phyloP scores from a whole-genome alignment of 2,797 vertebrate species.

The Chaetophractus vellerosus region DNA sequence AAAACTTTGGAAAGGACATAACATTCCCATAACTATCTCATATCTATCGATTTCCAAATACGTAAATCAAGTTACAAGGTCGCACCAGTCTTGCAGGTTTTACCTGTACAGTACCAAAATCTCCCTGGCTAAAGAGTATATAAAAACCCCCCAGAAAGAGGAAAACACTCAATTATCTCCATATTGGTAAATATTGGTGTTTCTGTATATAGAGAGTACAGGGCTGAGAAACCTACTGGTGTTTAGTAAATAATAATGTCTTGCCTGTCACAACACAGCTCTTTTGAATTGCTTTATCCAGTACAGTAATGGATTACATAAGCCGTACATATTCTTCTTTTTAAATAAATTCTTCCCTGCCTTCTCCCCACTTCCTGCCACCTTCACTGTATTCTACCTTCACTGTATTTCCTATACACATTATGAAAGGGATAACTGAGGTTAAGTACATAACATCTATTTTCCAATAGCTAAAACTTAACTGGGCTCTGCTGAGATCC shows the following conservation, averaged over 20 bases:
- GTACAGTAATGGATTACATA: not conserved
- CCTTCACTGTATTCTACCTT: not conserved
- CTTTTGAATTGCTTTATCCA: conserved; percentile 38
- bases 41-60: conserved; percentile 1
- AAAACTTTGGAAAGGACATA: conserved; percentile 2
- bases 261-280: not conserved
- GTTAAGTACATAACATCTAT: not conserved
- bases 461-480: not conserved
- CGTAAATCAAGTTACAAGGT: not conserved
- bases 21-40: not conserved
- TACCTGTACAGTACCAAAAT: not conserved
- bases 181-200: not conserved
- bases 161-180: not conserved
- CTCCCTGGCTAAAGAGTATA: not conserved
- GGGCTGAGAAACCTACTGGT: not conserved
- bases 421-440: not conserved
- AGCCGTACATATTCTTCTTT: not conserved
- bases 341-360: not conserved
- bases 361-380: not conserved
- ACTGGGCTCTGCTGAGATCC: not conserved
- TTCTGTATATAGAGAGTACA: not conserved
- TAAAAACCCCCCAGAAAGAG: conserved; percentile 16
- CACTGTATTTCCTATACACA: not conserved
- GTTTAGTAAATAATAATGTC: conserved; percentile 32
- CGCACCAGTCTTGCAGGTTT: not conserved